These are phyloP conservation scores for Drosophila azteca DNA, from an alignment of 1,140 invertebrate genomes.

Conservation along the genomic window DNA sequence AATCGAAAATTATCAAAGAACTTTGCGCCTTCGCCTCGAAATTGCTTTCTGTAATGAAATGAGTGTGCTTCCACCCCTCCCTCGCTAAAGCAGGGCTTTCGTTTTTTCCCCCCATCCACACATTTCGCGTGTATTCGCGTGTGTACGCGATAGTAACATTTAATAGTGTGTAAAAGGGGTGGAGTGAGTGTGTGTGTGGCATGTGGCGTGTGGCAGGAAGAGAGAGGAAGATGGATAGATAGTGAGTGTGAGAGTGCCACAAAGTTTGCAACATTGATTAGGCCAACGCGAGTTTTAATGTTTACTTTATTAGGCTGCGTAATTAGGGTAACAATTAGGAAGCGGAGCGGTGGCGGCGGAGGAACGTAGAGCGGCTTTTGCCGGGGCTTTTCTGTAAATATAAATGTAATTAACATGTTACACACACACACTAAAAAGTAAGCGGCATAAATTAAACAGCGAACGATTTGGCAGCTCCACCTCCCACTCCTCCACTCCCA, in stretches of 20 bases:
- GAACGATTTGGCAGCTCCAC: conserved; percentile 63
- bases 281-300: conserved; percentile 72
- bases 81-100: neutral
- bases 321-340: conserved; percentile 62
- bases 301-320: conserved; percentile 79
- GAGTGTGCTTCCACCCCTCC: conserved; percentile 31
- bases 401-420: conserved; percentile 77
- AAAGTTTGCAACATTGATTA: conserved; percentile 78
- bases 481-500: conserved; percentile 13
- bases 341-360: conserved; percentile 12
- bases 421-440: conserved; percentile 59
- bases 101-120: neutral
- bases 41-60: conserved; percentile 59
- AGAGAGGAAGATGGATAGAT: too few relatives aligned
- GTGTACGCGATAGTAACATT: conserved; percentile 21
- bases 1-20: conserved; percentile 70
- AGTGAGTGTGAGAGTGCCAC: conserved; percentile 19
- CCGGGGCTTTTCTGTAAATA: conserved; percentile 52
- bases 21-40: conserved; percentile 35
- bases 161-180: conserved; percentile 10
- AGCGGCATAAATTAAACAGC: conserved; percentile 71
- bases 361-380: neutral
- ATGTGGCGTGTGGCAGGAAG: neutral
- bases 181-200: conserved; percentile 13
- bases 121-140: conserved; percentile 37